Base-by-base conservation (phyloP, 2,113 vertebrate species). In the Puma concolor region DNA sequence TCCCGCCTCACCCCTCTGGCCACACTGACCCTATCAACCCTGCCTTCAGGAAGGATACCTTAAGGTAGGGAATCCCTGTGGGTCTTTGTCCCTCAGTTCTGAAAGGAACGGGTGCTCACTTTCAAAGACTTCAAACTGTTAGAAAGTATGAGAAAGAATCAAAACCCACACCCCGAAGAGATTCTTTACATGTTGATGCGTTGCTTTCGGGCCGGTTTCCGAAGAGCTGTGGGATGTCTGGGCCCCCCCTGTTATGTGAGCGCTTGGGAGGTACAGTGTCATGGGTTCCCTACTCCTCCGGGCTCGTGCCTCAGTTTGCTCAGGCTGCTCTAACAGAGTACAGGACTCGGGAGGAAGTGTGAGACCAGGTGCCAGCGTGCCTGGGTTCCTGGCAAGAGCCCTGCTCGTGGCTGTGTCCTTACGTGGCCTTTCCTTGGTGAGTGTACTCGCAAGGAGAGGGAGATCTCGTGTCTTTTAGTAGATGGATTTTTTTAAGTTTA, bases 1-100 rank as follows among this genome's bases (percentile, higher is more conserved):
- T 41, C 72, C 36, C 1, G 2, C 29, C 64, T 10, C 2, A 21
- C 4, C 48, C 19, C 14, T 54, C 63, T 38, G 76, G 10, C 44
- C 1, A 23, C 44, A 3, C 1, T 0, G 13, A 33, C 19, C 2
- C 17, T 33, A 11, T 17, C 44, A 25, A 25, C 44, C 44, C 6
- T 19, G 74, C 31, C 50, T 67, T 23, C 44, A 9, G 1, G 88
- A 50, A 12, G 48, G 76, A 21, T 1, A 29, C 27, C 4, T 38
- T 4, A 7, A 31, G 33, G 36, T 3, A 17, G 50, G 50, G 79
- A n/a, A 27, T 41, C 29, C 50, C 12, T 1, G 36, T 1, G 36
- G 64, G 31, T 19, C 27, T 91, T 44, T 38, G 60, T 80, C 74
- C 60, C 52, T 19, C 16, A 38, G 10, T 27, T 48, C 48, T 33